Evolutionary conservation across 1,140 invertebrate genomes (phyloP).

Genomic region (Drosophila paulistorum): DNA sequence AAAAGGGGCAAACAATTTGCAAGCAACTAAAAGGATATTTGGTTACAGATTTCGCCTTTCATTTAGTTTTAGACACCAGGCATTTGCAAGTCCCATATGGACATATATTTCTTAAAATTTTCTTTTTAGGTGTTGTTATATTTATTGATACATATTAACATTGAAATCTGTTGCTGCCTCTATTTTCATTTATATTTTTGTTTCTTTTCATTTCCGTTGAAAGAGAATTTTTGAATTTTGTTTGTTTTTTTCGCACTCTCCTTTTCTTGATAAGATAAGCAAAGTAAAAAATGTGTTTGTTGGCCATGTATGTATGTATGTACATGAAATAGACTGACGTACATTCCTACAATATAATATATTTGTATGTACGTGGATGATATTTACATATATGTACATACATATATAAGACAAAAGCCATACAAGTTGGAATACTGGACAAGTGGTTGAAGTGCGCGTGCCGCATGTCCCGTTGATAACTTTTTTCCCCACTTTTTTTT

Average conservation of each 20-base stretch:
- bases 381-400: neutral
- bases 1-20: too few species aligned
- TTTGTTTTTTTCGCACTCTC: constrained; percentile 2
- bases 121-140: neutral
- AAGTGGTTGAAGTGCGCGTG: constrained; percentile 21
- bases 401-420: neutral
- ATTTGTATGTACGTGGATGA: neutral
- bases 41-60: too few species aligned
- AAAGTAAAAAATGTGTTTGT: neutral
- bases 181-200: neutral
- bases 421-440: constrained; percentile 6
- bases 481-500: constrained; percentile 17
- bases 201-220: constrained; percentile 16
- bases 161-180: constrained; percentile 30
- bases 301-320: too few species aligned
- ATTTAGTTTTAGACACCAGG: too few species aligned
- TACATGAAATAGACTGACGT: too few species aligned
- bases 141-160: neutral
- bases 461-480: constrained; percentile 44
- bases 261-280: constrained; percentile 7
- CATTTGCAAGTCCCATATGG: neutral
- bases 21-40: too few species aligned
- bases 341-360: too few species aligned
- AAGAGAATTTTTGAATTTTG: constrained; percentile 17
- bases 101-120: too few species aligned